Evolutionary conservation across 2,797 vertebrate genomes (phyloP), one percentile per base, ranked within the genome.

Genomic region (Chromis chromis): DNA sequence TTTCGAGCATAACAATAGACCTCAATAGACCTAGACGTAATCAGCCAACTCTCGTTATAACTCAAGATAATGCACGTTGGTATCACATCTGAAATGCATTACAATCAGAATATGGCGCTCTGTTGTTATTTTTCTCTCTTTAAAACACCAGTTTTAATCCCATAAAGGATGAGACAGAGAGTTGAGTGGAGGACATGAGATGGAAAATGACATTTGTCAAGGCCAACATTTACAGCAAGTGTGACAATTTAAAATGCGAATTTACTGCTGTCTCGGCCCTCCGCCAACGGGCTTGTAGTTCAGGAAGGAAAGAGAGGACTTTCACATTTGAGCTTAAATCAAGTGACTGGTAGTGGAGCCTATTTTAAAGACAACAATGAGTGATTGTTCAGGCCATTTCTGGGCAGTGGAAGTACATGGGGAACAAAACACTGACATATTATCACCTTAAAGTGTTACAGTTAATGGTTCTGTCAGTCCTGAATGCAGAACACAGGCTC

Each of bases 141-240:
- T 25, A 70, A 70, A 58, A n/a, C 46, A 28, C 55, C 59, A 9
- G 40, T 40, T 49, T 64, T 53, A 82, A 70, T 81, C 65, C 56
- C 24, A 25, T 53, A 53, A 82, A 65, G 28, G 33, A 53, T 64
- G 50, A 53, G 42, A 22, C 55, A 19, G 77, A 55, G 79, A 48
- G 42, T 52, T 21, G 28, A 19, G 67, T 25, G 33, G 42, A 56
- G 57, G 83, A 84, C 59, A 73, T 36, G 67, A 81, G 55, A 69
- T 53, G 85, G 74, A 88, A 76, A 83, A 76, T 65, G 44, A 3
- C 44, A 62, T 89, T 84, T 65, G 76, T 82, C 74, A 82, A 42
- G 17, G 68, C 58, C 56, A 50, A 42, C 59, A 27, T 77, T 65
- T 87, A 24, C 52, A 69, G 24, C 25, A 24, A 57, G 28, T 22